Base-by-base conservation (phyloP, 1,140 invertebrate genomes). In the Hermetia illucens region DNA sequence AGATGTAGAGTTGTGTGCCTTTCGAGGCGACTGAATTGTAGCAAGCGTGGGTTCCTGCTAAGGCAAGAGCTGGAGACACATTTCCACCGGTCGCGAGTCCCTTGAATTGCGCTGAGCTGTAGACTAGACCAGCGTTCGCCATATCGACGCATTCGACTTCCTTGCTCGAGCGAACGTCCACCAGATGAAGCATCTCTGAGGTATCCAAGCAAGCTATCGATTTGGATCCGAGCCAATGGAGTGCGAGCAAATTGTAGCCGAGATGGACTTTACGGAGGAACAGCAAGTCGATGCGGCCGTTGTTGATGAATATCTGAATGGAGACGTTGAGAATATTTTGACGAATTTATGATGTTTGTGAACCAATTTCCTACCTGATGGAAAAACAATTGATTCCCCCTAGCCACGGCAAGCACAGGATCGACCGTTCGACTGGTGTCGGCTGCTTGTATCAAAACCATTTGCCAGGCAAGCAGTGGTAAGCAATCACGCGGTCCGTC, bases 21-120 rank as follows among this genome's bases (percentile, higher is more conserved):
- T 79, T 74, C 36, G 77, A 81, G 38, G 84, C 75, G 15, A 92
- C 72, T 13, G 91, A 91, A 48, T 93, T 91, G 49, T 91, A 92
- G 52, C 87, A 92, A 5, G 88, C 87, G 49, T 77, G 70, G 58
- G 89, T 82, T 1, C 87, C 88, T 29, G 80, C 81, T 39, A 74
- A 60, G 5, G 57, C 58, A 10, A 61, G 52, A 10, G 58, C 58
- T 2, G 57, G 55, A 2, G 74, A 76, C 2, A 77, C 75, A 41
- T 73, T 70, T 2, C 75, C 75, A 2, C 75, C 75, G 0, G 74
- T 72, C 44, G 78, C 79, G 40, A 84, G 66, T 1, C 87, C 90
- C 63, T 96, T 94, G 52, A 94, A 97, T 64, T 92, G 85, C 47
- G 86, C 87, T 19, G 85, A 89, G 19, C 79, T 77, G 60, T 95